Evolutionary conservation across 2,113 vertebrate genomes (phyloP), one percentile per base, ranked within the genome.

Genomic region (Daubentonia madagascariensis): DNA sequence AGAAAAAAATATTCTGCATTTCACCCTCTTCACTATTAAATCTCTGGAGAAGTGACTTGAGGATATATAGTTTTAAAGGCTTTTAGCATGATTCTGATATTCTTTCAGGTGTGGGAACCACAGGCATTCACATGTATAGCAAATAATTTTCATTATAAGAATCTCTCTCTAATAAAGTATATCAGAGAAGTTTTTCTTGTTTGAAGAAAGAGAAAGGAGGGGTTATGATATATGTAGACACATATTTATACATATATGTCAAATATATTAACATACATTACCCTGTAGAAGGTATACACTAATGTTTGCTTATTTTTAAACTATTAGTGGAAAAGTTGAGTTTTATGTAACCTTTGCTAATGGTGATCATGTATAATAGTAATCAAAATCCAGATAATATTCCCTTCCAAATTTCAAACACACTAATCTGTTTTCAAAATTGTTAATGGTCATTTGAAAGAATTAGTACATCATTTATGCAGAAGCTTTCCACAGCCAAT

Each of bases 401-500:
- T 57, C 35, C 8, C 72, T 37, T 83, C 61, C 68, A 81, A 97
- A 59, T 85, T 83, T 96, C 40, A 85, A 52, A 94, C 35, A 50
- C 50, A 79, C 18, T 32, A 63, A 79, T 70, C 25, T 68, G 30
- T 89, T 96, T 96, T 96, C 48, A 79, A 84, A 89, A 93, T 13
- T 48, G 28, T 72, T 86, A 83, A 57, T 30, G 28, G 1, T 35
- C 73, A 80, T 40, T 65, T 96, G 67, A 92, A 95, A 91, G 32
- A 93, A 63, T 80, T 43, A 52, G 25, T 84, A 9, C 9, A 43
- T 76, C 1, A 52, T 81, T 81, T 89, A 68, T 79, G 35, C 43
- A 79, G 40, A 97, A 91, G 91, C 30, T 40, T 83, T 14, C 52
- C 43, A 52, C 0, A 80, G 70, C 57, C 57, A 68, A 43, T 86